Evolutionary conservation across 1,140 invertebrate genomes (phyloP), one percentile per base, ranked within the genome.

Genomic region (Bombus waltoni): DNA sequence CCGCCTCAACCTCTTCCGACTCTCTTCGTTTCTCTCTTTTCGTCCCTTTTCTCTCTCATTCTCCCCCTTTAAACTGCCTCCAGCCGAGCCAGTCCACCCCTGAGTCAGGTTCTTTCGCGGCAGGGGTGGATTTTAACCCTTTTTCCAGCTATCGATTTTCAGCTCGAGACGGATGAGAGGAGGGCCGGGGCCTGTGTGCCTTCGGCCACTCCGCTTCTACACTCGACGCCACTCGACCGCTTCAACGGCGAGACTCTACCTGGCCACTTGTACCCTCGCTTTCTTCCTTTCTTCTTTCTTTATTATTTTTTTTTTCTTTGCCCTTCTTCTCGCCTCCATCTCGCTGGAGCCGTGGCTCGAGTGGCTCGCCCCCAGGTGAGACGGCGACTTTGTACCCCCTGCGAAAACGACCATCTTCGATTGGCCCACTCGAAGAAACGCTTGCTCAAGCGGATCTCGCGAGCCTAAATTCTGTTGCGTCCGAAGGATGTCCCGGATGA

Each of bases 111-210:
- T 93, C 92, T 94, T 93, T 93, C 92, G 84, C 84, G 88, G 91
- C 89, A 92, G 92, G 92, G 92, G 93, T 88, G 79, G 89, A 88
- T 93, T 94, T 94, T 94, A 94, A 94, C 94, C 94, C 94, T 94
- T 94, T 94, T 93, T 91, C 93, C 93, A 92, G 91, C 90, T 95
- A 94, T 94, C 93, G 94, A 95, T 95, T 95, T 94, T 94, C 93
- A 93, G 93, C 93, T 91, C 91, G 91, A 94, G 94, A 94, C 93
- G 91, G 89, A 93, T 90, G 92, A 93, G 91, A 92, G 91, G 87
- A 89, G 77, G 79, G 77, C 82, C 89, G 78, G 89, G 82, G 85
- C 90, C 47, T 91, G 87, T 90, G 91, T 92, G 90, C 92, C 91
- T 93, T 93, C 88, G 92, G 91, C 92, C 91, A 93, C 92, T 92